These are phyloP conservation scores for Yoshiicerus persimilis DNA, from an alignment of 1,140 invertebrate genomes.

Conservation along the genomic window DNA sequence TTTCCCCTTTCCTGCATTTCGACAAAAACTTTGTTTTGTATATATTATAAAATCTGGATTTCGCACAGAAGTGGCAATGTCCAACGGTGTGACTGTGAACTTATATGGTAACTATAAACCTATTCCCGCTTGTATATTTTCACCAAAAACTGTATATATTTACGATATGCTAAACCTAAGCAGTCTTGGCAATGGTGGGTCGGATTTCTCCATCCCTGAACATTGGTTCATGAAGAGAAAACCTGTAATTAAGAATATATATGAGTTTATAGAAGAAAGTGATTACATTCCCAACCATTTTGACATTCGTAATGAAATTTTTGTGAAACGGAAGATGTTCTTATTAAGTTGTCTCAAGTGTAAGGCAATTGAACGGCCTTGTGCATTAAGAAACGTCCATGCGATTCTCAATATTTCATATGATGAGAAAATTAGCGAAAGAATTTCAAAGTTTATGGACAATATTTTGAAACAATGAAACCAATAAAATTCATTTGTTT, in stretches of 20 bases:
- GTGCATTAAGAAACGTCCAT: not conserved
- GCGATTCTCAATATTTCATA: not conserved
- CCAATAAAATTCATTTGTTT: not conserved
- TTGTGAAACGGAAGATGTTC: not conserved
- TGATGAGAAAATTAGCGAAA: not conserved
- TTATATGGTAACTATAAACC: not conserved
- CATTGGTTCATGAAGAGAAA: not conserved
- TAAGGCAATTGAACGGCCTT: not conserved
- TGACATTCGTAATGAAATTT: not conserved
- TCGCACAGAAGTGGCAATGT: not conserved
- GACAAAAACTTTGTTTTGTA: not conserved
- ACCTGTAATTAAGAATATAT: not conserved
- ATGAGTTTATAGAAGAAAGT: not conserved
- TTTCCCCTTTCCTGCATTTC: not conserved
- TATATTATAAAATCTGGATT: not conserved
- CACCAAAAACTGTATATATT: not conserved
- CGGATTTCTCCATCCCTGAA: not conserved
- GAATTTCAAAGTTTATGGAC: not conserved
- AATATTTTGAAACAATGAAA: no score
- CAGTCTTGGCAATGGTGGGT: not conserved
- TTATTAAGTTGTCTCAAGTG: not conserved
- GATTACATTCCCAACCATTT: not conserved
- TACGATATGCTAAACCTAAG: not conserved
- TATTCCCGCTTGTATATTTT: not conserved
- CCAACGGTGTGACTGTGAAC: not conserved